A percentile compares a stretch with the other conserved stretches of the same genome.
Evolutionary conservation across 2,888 invertebrate species (phyloP).

Genomic region (Lacanobia wlatinum): DNA sequence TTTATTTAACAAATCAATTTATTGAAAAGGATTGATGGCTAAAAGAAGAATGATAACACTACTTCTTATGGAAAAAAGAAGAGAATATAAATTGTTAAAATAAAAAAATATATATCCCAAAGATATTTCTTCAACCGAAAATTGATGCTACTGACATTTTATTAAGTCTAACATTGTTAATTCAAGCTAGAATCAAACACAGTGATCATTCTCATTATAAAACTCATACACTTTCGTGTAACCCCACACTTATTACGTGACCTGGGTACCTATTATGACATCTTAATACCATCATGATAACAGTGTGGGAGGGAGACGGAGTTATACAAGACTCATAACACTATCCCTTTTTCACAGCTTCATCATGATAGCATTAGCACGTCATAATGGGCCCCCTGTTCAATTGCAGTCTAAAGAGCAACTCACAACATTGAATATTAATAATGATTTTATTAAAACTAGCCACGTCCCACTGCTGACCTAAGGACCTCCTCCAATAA

Average conservation of each 20-base stretch:
- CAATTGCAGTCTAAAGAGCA: neutral
- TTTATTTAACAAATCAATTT: slow-evolving; percentile 3
- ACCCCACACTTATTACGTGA: neutral
- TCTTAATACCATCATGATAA: too few species aligned
- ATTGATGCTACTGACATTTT: neutral
- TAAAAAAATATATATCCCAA: slow-evolving; percentile 12
- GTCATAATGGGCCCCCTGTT: neutral
- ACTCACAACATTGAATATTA: neutral
- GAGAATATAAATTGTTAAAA: neutral
- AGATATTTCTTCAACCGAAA: slow-evolving; percentile 2
- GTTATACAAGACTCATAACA: too few species aligned
- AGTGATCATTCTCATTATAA: slow-evolving; percentile 14
- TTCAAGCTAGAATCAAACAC: slow-evolving; percentile 1
- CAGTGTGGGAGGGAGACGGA: too few species aligned
- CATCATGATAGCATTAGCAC: too few species aligned
- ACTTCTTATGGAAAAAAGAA: neutral
- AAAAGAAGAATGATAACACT: neutral
- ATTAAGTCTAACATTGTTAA: neutral
- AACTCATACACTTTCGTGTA: slow-evolving; percentile 38
- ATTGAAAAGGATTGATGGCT: neutral
- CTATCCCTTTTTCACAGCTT: too few species aligned
- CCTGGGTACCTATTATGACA: too few species aligned
- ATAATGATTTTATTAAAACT: neutral
- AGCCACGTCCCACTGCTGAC: neutral
- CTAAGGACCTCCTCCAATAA: neutral